Base-by-base conservation (phyloP, 2,113 vertebrate genomes). In the Cacatua alba region DNA sequence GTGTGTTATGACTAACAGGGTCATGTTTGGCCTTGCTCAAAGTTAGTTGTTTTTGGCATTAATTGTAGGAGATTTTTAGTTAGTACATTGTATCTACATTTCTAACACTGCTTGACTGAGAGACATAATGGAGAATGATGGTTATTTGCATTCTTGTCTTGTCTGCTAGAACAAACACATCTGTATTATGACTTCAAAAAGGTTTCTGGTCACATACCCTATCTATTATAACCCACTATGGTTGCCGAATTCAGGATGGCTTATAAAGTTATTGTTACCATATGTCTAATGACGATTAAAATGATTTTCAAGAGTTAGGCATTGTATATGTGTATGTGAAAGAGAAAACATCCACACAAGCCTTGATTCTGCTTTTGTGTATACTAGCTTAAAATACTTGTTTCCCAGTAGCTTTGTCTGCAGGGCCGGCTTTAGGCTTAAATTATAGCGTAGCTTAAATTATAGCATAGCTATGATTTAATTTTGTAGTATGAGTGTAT, bases 1-100 rank as follows among this genome's bases (percentile, higher is more conserved):
- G 11, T 81, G 41, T 59, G 41, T 83, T 95, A 90, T 95, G 87
- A 83, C 64, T 96, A 86, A 80, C 16, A 74, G 25, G 28, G 48
- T 88, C 14, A 3, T 88, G 93, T 75, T 93, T 94, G 72, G 76
- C 76, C 95, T 95, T 95, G 88, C 65, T 84, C 1, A 26, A 83
- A 62, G 21, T 44, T 41, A 60, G 52, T 51, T 93, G 28, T 0
- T 86, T 95, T 88, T 90, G 88, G 80, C 82, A 60, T 63, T 69
- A 64, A 41, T 60, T 86, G 69, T 55, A 55, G 67, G 68, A 80
- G 29, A 23, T 68, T 31, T 57, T 52, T 90, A 41, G 44, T 65
- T 60, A 35, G 43, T 59, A 48, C 46, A 44, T 43, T 64, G 39
- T 1, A 13, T 55, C 64, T 60, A 8, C 33, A 23, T 77, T 70